These are phyloP conservation scores for Cephus pygmeus DNA, from an alignment of 2,888 invertebrate genomes.

Conservation along the genomic window DNA sequence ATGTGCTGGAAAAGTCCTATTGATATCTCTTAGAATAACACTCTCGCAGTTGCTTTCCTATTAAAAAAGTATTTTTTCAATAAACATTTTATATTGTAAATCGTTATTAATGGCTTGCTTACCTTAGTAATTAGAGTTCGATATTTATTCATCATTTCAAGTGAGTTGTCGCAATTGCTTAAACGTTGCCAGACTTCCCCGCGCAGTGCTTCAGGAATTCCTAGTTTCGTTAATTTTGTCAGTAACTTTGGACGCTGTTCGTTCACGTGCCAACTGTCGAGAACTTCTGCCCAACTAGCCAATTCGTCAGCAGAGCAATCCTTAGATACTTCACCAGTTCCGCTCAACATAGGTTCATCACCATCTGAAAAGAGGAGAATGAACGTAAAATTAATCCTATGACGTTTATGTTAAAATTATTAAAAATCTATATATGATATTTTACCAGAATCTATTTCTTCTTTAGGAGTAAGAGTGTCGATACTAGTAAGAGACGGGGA, in stretches of 20 bases:
- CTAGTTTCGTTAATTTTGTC: constrained; percentile 81
- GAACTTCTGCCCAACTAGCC: constrained; percentile 91
- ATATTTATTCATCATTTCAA: constrained; percentile 91
- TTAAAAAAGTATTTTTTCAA: constrained; percentile 21
- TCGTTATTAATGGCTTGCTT: constrained; percentile 23
- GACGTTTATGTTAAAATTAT: constrained; percentile 1
- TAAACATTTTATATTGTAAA: not conserved
- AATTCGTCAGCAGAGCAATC: constrained; percentile 94
- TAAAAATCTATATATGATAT: not conserved
- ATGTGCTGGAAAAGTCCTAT: constrained; percentile 98
- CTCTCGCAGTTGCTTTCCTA: constrained; percentile 95
- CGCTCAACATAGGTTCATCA: constrained; percentile 96
- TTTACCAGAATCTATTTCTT: constrained; percentile 77
- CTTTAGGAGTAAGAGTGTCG: constrained; percentile 80
- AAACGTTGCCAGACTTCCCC: constrained; percentile 98
- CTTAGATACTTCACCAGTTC: constrained; percentile 96
- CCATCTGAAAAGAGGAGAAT: constrained; percentile 72
- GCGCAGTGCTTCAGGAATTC: constrained; percentile 95
- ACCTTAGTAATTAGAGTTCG: constrained; percentile 93
- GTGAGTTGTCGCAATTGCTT: constrained; percentile 86
- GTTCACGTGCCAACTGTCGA: constrained; percentile 75
- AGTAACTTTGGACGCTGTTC: constrained; percentile 87
- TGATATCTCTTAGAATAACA: constrained; percentile 95
- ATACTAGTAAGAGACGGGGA: constrained; percentile 80
- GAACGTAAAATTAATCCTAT: constrained; percentile 7